Base-by-base conservation (phyloP, 2,888 invertebrate species). In the Allophyes oxyacanthae region DNA sequence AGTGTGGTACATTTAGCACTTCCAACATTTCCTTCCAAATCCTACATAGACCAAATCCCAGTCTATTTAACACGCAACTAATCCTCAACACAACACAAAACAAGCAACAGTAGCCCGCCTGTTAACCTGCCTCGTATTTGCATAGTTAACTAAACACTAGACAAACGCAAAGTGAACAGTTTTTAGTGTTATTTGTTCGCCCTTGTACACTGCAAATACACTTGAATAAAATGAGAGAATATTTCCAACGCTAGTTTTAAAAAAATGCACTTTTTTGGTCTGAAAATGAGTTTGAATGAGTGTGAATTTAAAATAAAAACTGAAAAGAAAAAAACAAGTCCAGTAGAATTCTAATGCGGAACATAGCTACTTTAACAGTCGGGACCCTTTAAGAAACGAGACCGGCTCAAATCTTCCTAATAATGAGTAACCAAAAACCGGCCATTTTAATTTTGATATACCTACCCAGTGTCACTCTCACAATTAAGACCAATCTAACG, bases 91-190 rank as follows among this genome's bases (percentile, higher is more conserved):
- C 50, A 50, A 46, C 46, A 45, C 37, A 50, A 13, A 63, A 69
- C 37, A 48, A 54, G 33, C 53, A 70, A 58, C 43, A 33, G 11
- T 33, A 33, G 33, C 46, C 62, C 33, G 63, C 63, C 55, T 34
- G 57, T 69, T 59, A 70, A 48, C 38, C 49, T 43, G 36, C 30
- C 25, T 11, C 15, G 43, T 70, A 66, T 72, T 72, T 72, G 51
- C 54, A 71, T 63, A 53, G 37, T 55, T 62, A 74, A 72, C 64
- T 62, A 54, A 67, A 66, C 64, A 56, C 64, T 61, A 56, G 66
- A 60, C 67, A 74, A 70, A 71, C 53, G 15, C 15, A 25, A 54
- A 69, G 44, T 51, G 56, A 56, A 67, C 67, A 63, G 46, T 66
- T 71, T 72, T 74, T 73, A 61, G 58, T 65, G 4, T 2, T 73